These are phyloP conservation scores for Rhynchonycteris naso DNA, from an alignment of 2,797 vertebrate species.

Conservation along the genomic window DNA sequence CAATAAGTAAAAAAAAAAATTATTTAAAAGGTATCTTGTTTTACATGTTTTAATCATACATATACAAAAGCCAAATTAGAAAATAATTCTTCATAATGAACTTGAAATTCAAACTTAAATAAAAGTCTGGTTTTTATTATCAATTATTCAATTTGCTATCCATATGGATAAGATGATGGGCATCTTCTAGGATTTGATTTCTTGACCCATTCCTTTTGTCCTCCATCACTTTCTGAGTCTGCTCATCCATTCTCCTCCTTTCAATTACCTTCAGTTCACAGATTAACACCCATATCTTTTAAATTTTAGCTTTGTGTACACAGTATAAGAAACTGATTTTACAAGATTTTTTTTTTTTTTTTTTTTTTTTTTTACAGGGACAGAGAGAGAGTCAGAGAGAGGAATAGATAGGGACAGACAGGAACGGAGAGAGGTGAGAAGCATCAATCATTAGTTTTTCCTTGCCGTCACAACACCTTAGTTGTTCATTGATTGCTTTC, in stretches of 20 bases:
- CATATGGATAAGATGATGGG: neutral
- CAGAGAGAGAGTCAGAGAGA: no score
- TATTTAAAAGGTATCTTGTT: constrained; percentile 27
- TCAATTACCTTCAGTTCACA: neutral
- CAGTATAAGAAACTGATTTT: neutral
- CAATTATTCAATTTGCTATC: constrained; percentile 5
- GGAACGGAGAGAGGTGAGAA: no score
- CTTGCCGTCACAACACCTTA: no score
- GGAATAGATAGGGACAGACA: no score
- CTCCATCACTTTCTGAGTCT: neutral
- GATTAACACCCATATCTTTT: neutral
- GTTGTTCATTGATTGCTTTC: no score
- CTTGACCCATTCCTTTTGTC: neutral
- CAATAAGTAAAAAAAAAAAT: neutral
- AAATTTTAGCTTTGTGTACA: neutral
- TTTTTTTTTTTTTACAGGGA: no score
- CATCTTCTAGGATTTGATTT: neutral
- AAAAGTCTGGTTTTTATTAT: constrained; percentile 26
- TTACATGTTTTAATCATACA: constrained; percentile 17
- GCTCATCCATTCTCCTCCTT: neutral
- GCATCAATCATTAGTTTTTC: no score
- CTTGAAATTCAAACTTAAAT: constrained; percentile 44
- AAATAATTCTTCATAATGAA: neutral
- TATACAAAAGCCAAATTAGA: constrained; percentile 15
- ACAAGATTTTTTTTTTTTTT: neutral